Conservation (phyloP, 2,888 invertebrate genomes). For the Euclidia mi region DNA sequence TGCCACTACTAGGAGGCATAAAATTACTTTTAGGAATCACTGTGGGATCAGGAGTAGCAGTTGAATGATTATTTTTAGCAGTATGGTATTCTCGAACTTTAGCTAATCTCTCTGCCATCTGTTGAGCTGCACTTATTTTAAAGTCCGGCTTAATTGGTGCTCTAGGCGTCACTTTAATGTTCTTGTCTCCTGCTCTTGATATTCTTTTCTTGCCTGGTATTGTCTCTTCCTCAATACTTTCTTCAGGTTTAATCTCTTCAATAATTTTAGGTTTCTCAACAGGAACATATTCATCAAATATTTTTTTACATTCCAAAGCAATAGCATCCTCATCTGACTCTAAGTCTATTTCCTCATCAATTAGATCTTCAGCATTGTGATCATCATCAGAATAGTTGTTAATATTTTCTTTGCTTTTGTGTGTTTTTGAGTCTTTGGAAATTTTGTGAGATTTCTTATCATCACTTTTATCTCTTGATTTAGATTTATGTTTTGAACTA, state of each 20-base stretch:
- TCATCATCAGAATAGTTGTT: slow-evolving; percentile 66
- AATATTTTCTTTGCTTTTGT: slow-evolving; percentile 57
- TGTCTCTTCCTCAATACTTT: slow-evolving; percentile 78
- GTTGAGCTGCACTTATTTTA: slow-evolving; percentile 89
- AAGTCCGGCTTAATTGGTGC: slow-evolving; percentile 86
- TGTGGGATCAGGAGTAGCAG: slow-evolving; percentile 65
- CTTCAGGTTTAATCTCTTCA: slow-evolving; percentile 65
- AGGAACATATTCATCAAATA: slow-evolving; percentile 95
- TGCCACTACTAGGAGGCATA: slow-evolving; percentile 64
- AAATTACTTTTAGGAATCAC: slow-evolving; percentile 66
- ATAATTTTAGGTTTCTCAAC: slow-evolving; percentile 67
- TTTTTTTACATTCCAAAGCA: slow-evolving; percentile 95
- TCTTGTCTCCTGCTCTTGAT: slow-evolving; percentile 92
- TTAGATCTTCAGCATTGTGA: slow-evolving; percentile 53
- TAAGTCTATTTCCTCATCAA: slow-evolving; percentile 71
- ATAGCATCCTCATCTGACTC: slow-evolving; percentile 93
- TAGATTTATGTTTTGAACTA: slow-evolving; percentile 60
- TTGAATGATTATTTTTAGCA: slow-evolving; percentile 62
- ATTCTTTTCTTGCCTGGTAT: slow-evolving; percentile 91
- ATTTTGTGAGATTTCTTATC: slow-evolving; percentile 67
- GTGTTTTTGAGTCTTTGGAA: slow-evolving; percentile 68
- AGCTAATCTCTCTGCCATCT: slow-evolving; percentile 85
- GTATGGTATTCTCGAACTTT: slow-evolving; percentile 86
- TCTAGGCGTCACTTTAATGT: slow-evolving; percentile 73
- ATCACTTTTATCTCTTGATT: slow-evolving; percentile 56